Conservation (phyloP, 2,797 vertebrate species). For the Lophura swinhoii region DNA sequence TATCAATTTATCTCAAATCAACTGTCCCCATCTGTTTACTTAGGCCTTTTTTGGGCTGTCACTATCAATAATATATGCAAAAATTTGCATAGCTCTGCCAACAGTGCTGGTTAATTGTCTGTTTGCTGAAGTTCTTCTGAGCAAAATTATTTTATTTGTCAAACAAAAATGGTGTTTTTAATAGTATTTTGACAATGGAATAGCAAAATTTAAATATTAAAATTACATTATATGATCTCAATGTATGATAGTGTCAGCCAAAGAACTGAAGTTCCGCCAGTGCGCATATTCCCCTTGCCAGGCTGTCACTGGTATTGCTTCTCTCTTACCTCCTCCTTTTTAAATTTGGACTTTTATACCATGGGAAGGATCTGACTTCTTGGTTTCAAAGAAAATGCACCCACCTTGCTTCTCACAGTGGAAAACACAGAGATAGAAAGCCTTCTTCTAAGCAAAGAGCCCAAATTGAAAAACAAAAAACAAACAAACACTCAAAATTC, state of each 20-base stretch:
- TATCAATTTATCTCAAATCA: neutral
- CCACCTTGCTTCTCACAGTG: neutral
- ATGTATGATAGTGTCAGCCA: neutral
- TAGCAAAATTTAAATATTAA: neutral
- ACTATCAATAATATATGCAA: neutral
- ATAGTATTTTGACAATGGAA: neutral
- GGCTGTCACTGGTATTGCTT: neutral
- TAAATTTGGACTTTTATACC: neutral
- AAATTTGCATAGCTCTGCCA: neutral
- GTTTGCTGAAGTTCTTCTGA: neutral
- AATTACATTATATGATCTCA: neutral
- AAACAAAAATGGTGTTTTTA: neutral
- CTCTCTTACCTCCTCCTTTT: neutral
- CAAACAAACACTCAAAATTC: neutral
- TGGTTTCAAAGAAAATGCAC: neutral
- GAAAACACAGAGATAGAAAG: neutral
- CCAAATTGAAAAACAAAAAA: neutral
- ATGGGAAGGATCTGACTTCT: neutral
- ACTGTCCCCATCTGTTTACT: neutral
- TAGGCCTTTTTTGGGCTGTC: neutral
- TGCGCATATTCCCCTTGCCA: accelerated
- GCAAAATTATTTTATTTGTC: conserved; percentile 4
- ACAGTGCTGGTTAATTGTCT: neutral
- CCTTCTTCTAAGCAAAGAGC: neutral
- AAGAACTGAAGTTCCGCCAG: neutral